Percentiles rank a stretch among this genome's conserved stretches.
phyloP scores from a whole-genome alignment of 2,888 invertebrate species.

The Abscondita cerata region DNA sequence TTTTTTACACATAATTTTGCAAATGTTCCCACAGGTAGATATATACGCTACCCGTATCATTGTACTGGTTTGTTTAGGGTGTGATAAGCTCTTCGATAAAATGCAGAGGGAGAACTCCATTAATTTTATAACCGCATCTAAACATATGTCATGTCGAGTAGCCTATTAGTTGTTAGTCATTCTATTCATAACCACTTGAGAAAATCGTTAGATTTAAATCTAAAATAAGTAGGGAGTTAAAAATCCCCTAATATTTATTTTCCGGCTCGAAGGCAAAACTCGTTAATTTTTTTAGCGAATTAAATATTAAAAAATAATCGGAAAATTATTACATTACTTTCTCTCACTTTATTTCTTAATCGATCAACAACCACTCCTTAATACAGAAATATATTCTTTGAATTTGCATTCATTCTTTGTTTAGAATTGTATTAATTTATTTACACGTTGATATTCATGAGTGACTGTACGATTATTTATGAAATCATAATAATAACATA shows the following conservation, averaged over 20 bases:
- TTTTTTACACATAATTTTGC: too few relatives aligned
- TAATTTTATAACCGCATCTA: slow-evolving; percentile 45
- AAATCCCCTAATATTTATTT: slow-evolving; percentile 22
- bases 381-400: too few relatives aligned
- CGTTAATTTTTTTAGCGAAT: too few relatives aligned
- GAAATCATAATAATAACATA: too few relatives aligned
- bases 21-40: slow-evolving; percentile 30
- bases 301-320: too few relatives aligned
- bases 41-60: slow-evolving; percentile 31
- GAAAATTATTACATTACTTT: too few relatives aligned
- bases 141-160: slow-evolving; percentile 46
- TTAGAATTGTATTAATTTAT: too few relatives aligned
- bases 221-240: slow-evolving; percentile 31
- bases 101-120: slow-evolving; percentile 38
- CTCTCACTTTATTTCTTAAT: too few relatives aligned
- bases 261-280: slow-evolving; percentile 15
- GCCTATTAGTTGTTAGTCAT: slow-evolving; percentile 44
- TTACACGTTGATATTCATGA: too few relatives aligned
- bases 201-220: slow-evolving; percentile 46
- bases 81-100: slow-evolving; percentile 42
- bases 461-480: too few relatives aligned
- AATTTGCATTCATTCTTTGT: too few relatives aligned
- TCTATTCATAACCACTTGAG: slow-evolving; percentile 43
- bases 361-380: too few relatives aligned
- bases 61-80: slow-evolving; percentile 43